Evolutionary conservation across 1,140 invertebrate genomes (phyloP).

Genomic region (Meloidogyne hapla): DNA sequence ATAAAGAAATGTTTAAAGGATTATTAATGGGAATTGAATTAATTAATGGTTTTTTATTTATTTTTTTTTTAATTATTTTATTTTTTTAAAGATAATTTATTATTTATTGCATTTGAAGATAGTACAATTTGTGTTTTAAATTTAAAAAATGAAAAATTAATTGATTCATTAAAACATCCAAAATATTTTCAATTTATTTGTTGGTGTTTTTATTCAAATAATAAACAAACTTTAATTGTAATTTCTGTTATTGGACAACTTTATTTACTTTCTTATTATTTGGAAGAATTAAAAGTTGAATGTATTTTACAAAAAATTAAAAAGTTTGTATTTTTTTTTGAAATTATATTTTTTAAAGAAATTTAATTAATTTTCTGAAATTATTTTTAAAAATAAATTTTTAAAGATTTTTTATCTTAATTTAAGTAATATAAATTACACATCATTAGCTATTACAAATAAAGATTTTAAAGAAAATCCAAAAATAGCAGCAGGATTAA

Average conservation of each 20-base stretch:
- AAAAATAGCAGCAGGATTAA: slow-evolving; percentile 19
- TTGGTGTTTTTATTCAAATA: slow-evolving; percentile 6
- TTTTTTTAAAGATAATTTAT: slow-evolving; percentile 3
- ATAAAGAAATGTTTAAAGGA: slow-evolving; percentile 9
- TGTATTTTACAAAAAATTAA: slow-evolving; percentile 7
- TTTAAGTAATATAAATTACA: slow-evolving; percentile 14
- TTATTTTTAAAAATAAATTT: background rate
- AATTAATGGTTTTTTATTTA: slow-evolving; percentile 2
- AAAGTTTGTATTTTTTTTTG: background rate
- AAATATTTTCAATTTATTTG: slow-evolving; percentile 17
- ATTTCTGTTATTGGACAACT: slow-evolving; percentile 27
- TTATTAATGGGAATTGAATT: slow-evolving; percentile 22
- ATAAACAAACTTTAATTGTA: slow-evolving; percentile 1
- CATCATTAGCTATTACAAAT: background rate
- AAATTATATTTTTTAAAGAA: background rate
- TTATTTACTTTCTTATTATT: slow-evolving; percentile 17
- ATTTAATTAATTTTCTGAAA: background rate
- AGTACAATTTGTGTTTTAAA: slow-evolving; percentile 27
- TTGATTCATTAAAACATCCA: slow-evolving; percentile 23
- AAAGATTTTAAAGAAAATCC: background rate
- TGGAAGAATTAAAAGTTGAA: background rate
- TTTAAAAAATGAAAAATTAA: background rate
- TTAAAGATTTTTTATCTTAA: background rate
- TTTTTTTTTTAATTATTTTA: background rate
- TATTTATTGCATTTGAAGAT: slow-evolving; percentile 20